Percentiles rank a stretch among this genome's conserved stretches.
Conservation (phyloP, 2,888 invertebrate species). For the Slavum lentiscoides region DNA sequence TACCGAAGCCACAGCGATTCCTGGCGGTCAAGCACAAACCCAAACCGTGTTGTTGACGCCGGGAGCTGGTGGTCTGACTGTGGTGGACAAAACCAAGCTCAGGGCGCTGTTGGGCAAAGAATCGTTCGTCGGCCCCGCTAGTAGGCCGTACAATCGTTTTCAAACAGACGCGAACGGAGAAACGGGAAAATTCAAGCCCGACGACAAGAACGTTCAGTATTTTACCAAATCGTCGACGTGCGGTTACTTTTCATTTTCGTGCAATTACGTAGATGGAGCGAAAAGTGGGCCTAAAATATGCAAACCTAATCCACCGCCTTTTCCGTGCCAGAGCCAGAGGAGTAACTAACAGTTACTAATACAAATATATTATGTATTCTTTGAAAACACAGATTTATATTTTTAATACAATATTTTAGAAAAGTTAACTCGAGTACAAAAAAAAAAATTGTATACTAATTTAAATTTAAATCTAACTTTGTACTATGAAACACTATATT, state of each 20-base stretch:
- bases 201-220: constrained; percentile 76
- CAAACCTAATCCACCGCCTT: constrained; percentile 76
- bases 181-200: constrained; percentile 69
- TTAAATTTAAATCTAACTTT: constrained; percentile 45
- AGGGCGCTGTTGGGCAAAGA: constrained; percentile 18
- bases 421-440: constrained; percentile 31
- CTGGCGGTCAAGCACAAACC: constrained; percentile 68
- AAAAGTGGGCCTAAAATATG: constrained; percentile 80
- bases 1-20: constrained; percentile 63
- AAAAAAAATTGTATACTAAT: constrained; percentile 11
- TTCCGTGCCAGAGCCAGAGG: constrained; percentile 61
- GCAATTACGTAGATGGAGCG: constrained; percentile 76
- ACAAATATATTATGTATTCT: neutral
- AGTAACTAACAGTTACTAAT: constrained; percentile 8
- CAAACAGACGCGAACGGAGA: constrained; percentile 80
- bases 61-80: constrained; percentile 61
- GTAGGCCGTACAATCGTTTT: constrained; percentile 64
- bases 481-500: constrained; percentile 31
- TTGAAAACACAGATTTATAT: neutral
- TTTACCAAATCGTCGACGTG: constrained; percentile 86
- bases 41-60: constrained; percentile 66
- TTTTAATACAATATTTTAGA: constrained; percentile 27
- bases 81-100: constrained; percentile 55
- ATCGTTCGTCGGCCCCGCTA: neutral
- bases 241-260: constrained; percentile 84